phyloP scores from a whole-genome alignment of 2,797 vertebrate species.

The Rhinophrynus dorsalis region DNA sequence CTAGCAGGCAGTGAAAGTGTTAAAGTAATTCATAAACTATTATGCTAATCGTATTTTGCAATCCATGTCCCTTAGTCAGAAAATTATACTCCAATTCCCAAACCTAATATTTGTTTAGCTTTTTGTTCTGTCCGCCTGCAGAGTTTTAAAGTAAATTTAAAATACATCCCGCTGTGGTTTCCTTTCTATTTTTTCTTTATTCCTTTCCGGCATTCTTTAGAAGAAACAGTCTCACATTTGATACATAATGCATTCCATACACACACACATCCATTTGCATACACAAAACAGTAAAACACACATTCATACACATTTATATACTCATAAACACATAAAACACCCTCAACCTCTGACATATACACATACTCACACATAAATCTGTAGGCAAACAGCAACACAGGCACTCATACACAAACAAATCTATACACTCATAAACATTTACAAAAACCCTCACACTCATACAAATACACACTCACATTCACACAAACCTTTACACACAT shows the following conservation, averaged over 20 bases:
- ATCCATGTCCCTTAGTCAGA: background rate
- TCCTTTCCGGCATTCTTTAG: background rate
- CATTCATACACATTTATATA: too few species aligned
- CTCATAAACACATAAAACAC: too few species aligned
- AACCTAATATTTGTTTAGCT: background rate
- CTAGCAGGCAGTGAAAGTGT: too few species aligned
- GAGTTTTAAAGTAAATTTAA: background rate
- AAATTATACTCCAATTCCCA: background rate
- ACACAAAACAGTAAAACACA: background rate
- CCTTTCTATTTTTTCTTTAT: background rate
- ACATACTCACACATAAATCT: too few species aligned
- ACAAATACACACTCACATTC: too few species aligned
- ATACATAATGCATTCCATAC: background rate
- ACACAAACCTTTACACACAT: too few species aligned
- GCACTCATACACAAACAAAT: too few species aligned
- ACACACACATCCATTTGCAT: constrained; percentile 7
- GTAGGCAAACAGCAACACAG: too few species aligned
- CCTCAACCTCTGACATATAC: too few species aligned
- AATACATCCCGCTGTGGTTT: constrained; percentile 6
- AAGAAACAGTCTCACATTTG: background rate
- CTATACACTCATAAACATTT: too few species aligned
- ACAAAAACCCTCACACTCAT: too few species aligned
- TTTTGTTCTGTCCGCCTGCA: background rate
- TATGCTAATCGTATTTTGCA: constrained; percentile 8
- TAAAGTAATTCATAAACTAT: background rate